Evolutionary conservation across 2,888 invertebrate species (phyloP), one percentile per base, ranked within the genome.

Genomic region (Mythimna ferrago): DNA sequence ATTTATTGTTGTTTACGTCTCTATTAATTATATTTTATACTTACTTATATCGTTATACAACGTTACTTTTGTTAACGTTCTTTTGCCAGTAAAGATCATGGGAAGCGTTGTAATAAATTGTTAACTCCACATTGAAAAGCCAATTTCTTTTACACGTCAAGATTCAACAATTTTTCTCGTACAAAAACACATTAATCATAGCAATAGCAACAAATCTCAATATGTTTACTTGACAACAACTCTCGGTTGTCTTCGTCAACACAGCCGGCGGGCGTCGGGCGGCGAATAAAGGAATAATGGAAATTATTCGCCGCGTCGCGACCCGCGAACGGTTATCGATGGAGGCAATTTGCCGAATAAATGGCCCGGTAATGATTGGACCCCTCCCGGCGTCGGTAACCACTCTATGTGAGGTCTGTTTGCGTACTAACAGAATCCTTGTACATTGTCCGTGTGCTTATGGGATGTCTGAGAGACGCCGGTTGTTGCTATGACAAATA

Each of bases 331-430:
- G 88, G 88, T 90, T 92, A 93, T 92, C 91, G 93, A 93, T 92
- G 90, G 89, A 90, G 90, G 91, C 93, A 94, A 93, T 94, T 93
- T 92, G 89, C 87, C 87, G 91, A 93, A 92, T 92, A 93, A 93
- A 92, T 91, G 91, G 88, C 74, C 82, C 83, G 85, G 84, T 88
- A 87, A 86, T 87, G 86, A 88, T 88, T 88, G 85, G 83, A 78
- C 70, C 76, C 84, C 81, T 84, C 83, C 73, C 76, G 88, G 82
- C 83, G 71, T 80, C 82, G 77, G 80, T 80, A 86, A 83, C 80
- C 84, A 85, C 83, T 84, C 78, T 70, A 83, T 82, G 87, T 84
- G 87, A 81, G 85, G 86, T 86, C 83, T 86, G 83, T 81, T 81
- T 82, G 78, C 78, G 76, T 75, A 78, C 80, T 71, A 76, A 81